Base-by-base conservation (phyloP, 2,113 vertebrate genomes). In the Tenebrosternarchus preto region DNA sequence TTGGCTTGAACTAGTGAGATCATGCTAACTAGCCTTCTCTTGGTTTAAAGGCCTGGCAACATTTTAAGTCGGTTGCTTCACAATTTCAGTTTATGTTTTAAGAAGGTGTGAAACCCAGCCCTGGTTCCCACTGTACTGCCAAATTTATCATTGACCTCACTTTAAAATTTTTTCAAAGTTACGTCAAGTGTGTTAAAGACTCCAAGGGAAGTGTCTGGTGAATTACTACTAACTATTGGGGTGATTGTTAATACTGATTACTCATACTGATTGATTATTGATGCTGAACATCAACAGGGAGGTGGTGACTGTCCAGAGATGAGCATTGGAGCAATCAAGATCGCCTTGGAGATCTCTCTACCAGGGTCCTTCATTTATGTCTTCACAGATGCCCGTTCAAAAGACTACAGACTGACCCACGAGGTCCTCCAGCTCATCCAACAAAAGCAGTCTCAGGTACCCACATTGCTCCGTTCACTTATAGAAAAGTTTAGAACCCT, bases 291-390 rank as follows among this genome's bases (percentile, higher is more conserved):
- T 88, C 66, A 85, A 87, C 87, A 99, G 97, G 98, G 98, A 76
- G 98, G 98, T 50, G 98, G 98, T 12, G 98, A 99, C 83, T 99
- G 98, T 90, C 98, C 98, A 20, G 98, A 99, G 92, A 99, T 99
- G 98, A 99, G 98, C 88, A 95, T 99, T 0, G 96, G 97, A 20
- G 98, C 98, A 82, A 99, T 99, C 85, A 99, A 99, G 90, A 99
- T 98, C 0, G 98, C 98, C 78, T 86, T 99, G 84, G 97, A 99
- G 88, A 99, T 99, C 83, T 99, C 98, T 31, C 90, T 97, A 69
- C 97, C 98, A 0, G 98, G 96, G 61, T 99, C 98, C 66, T 98
- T 94, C 85, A 96, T 99, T 88, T 99, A 99, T 2, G 97, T 99
- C 19, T 99, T 99, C 84, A 99, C 98, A 3, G 97, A 99, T 43